Base-by-base conservation (phyloP, 2,888 invertebrate genomes). In the Bimastos eiseni region DNA sequence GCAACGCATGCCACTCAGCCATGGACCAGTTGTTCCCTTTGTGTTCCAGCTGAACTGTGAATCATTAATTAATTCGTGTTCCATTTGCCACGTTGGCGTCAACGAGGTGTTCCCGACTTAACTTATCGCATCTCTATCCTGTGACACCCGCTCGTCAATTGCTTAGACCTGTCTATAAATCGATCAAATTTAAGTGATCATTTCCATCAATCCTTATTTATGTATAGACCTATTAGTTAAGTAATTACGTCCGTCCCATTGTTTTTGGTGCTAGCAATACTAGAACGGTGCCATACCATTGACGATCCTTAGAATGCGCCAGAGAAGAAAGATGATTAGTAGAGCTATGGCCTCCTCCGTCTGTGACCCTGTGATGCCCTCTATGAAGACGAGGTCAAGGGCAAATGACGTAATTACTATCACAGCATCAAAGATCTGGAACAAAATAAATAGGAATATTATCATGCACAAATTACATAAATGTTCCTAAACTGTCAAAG, bases 301-400 rank as follows among this genome's bases (percentile, higher is more conserved):
- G 91, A 94, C 94, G 88, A 94, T 94, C 89, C 94, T 93, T 88
- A 94, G 94, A 33, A 94, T 94, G 91, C 94, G 93, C 94, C 94
- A 94, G 19, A 94, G 94, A 86, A 94, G 93, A 41, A 94, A 92
- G 90, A 94, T 93, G 89, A 94, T 94, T 88, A 94, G 93, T 33
- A 94, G 94, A 92, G 94, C 94, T 37, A 94, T 94, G 91, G 94
- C 94, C 91, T 94, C 94, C 91, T 94, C 93, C 41, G 94, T 94
- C 91, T 94, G 93, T 89, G 93, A 93, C 38, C 93, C 92, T 11
- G 93, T 93, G 88, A 94, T 93, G 86, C 93, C 93, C 89, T 94
- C 93, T 89, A 94, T 91, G 91, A 93, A 93, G 38, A 93, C 93
- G 89, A 94, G 91, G 92, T 94, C 94, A 90, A 94, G 93, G 84